phyloP scores from a whole-genome alignment of 2,888 invertebrate species.

The Drosophila infuscata region DNA sequence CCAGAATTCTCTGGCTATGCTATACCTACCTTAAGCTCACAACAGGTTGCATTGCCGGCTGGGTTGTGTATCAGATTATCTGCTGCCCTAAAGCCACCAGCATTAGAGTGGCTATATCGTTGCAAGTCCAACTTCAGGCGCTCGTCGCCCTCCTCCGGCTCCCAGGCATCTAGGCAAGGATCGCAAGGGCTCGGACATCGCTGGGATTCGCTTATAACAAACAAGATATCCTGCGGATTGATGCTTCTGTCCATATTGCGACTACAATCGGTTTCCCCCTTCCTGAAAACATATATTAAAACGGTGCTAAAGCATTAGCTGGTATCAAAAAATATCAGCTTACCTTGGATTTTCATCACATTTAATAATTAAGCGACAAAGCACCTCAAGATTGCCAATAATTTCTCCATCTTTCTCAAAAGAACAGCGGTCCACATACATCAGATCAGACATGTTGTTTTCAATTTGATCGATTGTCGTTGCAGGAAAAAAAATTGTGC shows the following conservation, averaged over 20 bases:
- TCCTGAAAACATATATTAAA: not conserved
- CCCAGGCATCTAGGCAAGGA: constrained; percentile 46
- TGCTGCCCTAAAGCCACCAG: constrained; percentile 49
- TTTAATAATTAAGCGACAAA: constrained; percentile 70
- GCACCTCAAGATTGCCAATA: constrained; percentile 65
- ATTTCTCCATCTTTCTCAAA: constrained; percentile 47
- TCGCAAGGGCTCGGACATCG: constrained; percentile 52
- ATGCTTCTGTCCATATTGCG: constrained; percentile 34
- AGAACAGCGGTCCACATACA: constrained; percentile 55
- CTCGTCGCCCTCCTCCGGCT: constrained; percentile 53
- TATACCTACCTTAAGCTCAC: constrained; percentile 60
- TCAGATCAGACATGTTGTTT: constrained; percentile 55
- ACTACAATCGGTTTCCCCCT: not conserved
- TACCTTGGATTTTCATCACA: constrained; percentile 61
- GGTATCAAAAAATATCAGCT: not conserved
- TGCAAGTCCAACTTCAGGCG: constrained; percentile 71
- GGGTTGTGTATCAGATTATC: constrained; percentile 43
- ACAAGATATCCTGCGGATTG: constrained; percentile 71
- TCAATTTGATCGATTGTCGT: constrained; percentile 58
- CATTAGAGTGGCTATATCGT: constrained; percentile 67
- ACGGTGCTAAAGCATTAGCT: not conserved
- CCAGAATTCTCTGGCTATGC: fast-evolving
- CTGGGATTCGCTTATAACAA: constrained; percentile 70
- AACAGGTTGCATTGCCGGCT: constrained; percentile 57
- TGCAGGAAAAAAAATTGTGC: constrained; percentile 60